Evolutionary conservation across 2,797 vertebrate genomes (phyloP), one percentile per base, ranked within the genome.

Genomic region (Pithecia hirsuta): DNA sequence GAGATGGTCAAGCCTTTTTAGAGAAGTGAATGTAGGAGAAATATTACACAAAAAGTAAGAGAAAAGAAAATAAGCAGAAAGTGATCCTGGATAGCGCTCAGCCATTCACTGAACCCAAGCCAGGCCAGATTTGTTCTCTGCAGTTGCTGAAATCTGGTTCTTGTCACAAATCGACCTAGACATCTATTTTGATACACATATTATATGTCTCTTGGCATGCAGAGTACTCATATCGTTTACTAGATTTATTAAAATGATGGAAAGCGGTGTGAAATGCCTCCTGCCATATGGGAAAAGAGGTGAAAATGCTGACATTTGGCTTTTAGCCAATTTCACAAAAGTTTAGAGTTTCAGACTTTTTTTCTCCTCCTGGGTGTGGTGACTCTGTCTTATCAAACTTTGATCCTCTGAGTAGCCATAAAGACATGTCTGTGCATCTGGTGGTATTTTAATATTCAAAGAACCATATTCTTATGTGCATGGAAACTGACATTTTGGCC

Each of bases 241-340:
- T 89, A 97, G 96, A 97, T 97, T 98, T 96, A 98, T 95, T 97
- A 92, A 97, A 97, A 97, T 97, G 89, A 96, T 79, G 89, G 89
- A 94, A 93, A 96, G 94, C 3, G 2, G 96, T 97, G 97, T 97
- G 97, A 98, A 98, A 97, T 96, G 94, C 96, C 95, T 97, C 89
- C 85, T 82, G 86, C 76, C 48, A 59, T 94, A 85, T 95, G 96
- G 94, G 96, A 90, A 96, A 96, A 96, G 92, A 87, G 93, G 97
- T 59, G 96, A 87, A 96, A 94, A 79, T 7, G 96, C 95, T 97
- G 96, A 97, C 98, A 96, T 85, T 91, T 95, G 98, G 94, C 95
- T 46, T 48, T n/a, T 28, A 2, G 93, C 95, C 97, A 95, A 28
- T 76, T 96, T 86, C 89, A 94, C 84, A 70, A 57, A 97, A 97